Percentiles rank a stretch among this genome's conserved stretches.
phyloP scores from a whole-genome alignment of 2,888 invertebrate genomes.

The Neocrepidodera transversa region DNA sequence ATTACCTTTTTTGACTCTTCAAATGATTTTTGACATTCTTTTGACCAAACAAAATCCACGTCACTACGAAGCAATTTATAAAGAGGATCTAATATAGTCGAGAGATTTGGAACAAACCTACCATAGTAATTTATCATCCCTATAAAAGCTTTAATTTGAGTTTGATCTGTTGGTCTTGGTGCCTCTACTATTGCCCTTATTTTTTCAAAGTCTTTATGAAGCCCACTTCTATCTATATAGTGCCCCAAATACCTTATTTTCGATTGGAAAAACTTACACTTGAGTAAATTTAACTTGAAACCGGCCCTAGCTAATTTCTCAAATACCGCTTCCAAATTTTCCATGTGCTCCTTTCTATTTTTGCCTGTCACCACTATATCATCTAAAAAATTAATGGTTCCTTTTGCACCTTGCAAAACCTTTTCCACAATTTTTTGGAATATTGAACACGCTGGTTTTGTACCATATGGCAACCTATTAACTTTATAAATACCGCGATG shows the following conservation, averaged over 20 bases:
- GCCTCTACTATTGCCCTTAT: conserved; percentile 5
- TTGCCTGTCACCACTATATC: conserved; percentile 25
- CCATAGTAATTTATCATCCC: conserved; percentile 55
- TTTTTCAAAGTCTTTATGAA: conserved; percentile 4
- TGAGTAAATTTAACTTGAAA: conserved; percentile 19
- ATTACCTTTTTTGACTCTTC: conserved; percentile 5
- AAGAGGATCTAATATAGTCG: conserved; percentile 46
- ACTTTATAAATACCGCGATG: too few species aligned
- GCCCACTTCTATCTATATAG: neutral
- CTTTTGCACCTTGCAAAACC: neutral
- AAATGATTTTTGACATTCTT: conserved; percentile 15
- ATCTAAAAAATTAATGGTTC: conserved; percentile 22
- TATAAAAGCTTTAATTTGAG: conserved; percentile 45
- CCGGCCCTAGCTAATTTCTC: too few species aligned
- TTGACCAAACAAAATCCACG: conserved; percentile 44
- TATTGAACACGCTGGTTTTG: too few species aligned
- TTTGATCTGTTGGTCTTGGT: conserved; percentile 6
- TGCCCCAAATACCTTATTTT: conserved; percentile 27
- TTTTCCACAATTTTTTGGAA: conserved; percentile 4
- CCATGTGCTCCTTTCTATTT: conserved; percentile 14
- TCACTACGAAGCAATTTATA: conserved; percentile 34
- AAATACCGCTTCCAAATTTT: conserved; percentile 20
- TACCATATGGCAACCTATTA: too few species aligned
- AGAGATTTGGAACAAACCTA: conserved; percentile 27
- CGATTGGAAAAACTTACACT: conserved; percentile 18